Base-by-base conservation (phyloP, 2,113 vertebrate genomes). In the Benitochromis conjunctus region DNA sequence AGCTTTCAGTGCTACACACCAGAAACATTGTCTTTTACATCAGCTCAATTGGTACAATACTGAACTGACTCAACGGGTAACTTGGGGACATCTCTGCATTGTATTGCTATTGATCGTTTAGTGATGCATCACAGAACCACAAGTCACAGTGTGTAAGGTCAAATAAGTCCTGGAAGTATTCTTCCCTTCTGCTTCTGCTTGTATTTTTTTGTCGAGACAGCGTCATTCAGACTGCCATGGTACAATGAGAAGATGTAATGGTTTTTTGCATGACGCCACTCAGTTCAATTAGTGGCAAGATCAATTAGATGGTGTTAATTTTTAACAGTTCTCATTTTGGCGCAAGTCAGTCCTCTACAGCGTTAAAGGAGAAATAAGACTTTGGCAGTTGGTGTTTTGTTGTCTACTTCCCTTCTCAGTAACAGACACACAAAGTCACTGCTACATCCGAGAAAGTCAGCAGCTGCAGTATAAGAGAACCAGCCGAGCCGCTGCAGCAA, bases 281-380 rank as follows among this genome's bases (percentile, higher is more conserved):
- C 43, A 38, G 83, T 92, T 89, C 88, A 90, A 92, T 80, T 56
- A 89, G 81, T 26, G 26, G 26, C 26, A n/a, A n/a, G n/a, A n/a
- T n/a, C n/a, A n/a, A n/a, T n/a, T n/a, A 83, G 56, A 54, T 36
- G 21, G 84, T 90, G 82, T 88, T 89, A 43, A 89, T 89, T 91
- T 92, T 90, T 81, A 83, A 87, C 76, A 51, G 60, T 14, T 66
- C 81, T 89, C 60, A 38, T 84, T 84, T 76, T 91, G 86, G 92
- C 79, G 81, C 58, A 2, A n/a, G 55, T 80, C 79, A 79, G 66
- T 79, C 77, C 77, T 81, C 88, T 64, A 57, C 43, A 85, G 88
- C 58, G 79, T 85, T 56, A 64, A 74, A 88, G 51, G 78, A 79
- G 80, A 86, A 87, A 69, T 64, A 71, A 69, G 82, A 84, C 31